A percentile compares a stretch with the other conserved stretches of the same genome.
These are phyloP conservation scores for Cebidichthys violaceus DNA, from an alignment of 2,113 vertebrate genomes.

Conservation along the genomic window DNA sequence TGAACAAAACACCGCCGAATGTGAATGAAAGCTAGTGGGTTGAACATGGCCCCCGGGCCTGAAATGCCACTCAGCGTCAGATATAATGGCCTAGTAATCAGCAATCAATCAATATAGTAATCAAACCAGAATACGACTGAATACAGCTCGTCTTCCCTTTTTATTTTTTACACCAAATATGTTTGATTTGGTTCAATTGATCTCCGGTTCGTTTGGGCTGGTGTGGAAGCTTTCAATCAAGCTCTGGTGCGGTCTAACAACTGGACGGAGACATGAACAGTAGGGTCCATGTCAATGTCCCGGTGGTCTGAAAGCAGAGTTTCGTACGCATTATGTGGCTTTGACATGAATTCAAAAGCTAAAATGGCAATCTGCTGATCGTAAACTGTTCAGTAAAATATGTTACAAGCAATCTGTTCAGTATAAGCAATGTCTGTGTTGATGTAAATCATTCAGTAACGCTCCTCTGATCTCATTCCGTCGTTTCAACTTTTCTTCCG, in stretches of 20 bases:
- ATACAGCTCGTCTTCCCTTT: neutral
- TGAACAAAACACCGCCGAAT: neutral
- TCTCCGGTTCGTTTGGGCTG: neutral
- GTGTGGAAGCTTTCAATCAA: neutral
- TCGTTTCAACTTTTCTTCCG: neutral
- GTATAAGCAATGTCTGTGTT: neutral
- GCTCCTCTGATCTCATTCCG: neutral
- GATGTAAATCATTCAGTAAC: neutral
- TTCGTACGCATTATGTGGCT: neutral
- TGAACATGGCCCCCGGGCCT: too few relatives aligned
- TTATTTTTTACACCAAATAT: neutral
- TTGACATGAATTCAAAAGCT: neutral
- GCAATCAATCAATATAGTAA: neutral
- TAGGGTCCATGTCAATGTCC: neutral
- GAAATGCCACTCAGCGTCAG: neutral
- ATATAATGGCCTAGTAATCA: too few relatives aligned
- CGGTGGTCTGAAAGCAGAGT: neutral
- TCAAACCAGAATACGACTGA: neutral
- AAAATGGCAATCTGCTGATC: neutral
- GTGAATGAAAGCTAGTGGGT: neutral
- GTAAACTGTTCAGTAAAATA: neutral
- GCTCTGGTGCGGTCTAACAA: neutral
- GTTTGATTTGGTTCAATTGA: neutral
- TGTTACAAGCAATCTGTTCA: neutral
- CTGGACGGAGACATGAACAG: neutral